Percentiles rank a stretch among this genome's conserved stretches.
Evolutionary conservation across 1,140 invertebrate genomes (phyloP).

Genomic region (Tetramorium alpestre): DNA sequence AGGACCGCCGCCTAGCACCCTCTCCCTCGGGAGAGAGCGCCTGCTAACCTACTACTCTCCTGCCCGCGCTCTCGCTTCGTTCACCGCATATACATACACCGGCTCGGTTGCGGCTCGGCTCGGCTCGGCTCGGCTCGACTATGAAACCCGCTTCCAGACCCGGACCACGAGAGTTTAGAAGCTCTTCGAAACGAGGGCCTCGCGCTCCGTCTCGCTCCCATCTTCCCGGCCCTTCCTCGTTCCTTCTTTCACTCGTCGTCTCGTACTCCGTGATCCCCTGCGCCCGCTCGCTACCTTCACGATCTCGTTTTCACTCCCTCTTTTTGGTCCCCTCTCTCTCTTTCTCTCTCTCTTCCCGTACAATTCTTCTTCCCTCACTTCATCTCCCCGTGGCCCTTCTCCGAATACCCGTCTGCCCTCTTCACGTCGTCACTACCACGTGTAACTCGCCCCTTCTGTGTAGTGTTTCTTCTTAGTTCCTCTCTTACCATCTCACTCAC

Average conservation of each 20-base stretch:
- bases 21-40: conserved; percentile 78
- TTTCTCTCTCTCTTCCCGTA: not conserved
- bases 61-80: conserved; percentile 61
- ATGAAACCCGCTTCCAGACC: conserved; percentile 51
- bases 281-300: conserved; percentile 68
- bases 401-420: conserved; percentile 62
- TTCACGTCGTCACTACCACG: conserved; percentile 50
- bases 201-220: conserved; percentile 11
- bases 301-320: conserved; percentile 68
- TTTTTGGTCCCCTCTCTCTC: conserved; percentile 43
- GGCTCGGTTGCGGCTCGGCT: conserved; percentile 15
- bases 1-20: conserved; percentile 74
- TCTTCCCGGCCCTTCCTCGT: conserved; percentile 38
- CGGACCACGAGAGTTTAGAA: conserved; percentile 35
- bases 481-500: conserved; percentile 35
- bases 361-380: conserved; percentile 10
- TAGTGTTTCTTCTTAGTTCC: conserved; percentile 42
- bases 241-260: conserved; percentile 67
- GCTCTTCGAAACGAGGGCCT: conserved; percentile 46
- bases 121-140: conserved; percentile 39
- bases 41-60: conserved; percentile 85
- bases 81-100: conserved; percentile 54
- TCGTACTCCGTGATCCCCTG: conserved; percentile 35
- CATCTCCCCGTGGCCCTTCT: conserved; percentile 31
- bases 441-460: conserved; percentile 42